Conservation (phyloP, 1,140 invertebrate species). For the Caenorhabditis latens region DNA sequence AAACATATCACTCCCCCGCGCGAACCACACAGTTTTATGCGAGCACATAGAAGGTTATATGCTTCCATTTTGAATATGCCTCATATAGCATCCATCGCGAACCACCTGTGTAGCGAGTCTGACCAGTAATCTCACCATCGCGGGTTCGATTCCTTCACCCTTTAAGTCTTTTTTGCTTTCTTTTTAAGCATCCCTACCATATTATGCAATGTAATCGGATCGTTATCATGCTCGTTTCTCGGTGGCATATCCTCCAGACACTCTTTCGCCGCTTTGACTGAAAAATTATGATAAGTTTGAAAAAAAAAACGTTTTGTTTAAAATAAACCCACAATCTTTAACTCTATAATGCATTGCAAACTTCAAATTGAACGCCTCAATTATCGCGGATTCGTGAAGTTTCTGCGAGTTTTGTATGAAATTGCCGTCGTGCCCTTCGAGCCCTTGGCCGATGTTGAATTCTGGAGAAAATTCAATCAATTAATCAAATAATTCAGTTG, state of each 20-base stretch:
- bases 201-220: slow-evolving; percentile 97
- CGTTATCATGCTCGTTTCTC: slow-evolving; percentile 92
- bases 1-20: no score
- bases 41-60: no score
- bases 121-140: no score
- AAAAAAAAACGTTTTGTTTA: no score
- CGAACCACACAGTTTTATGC: no score
- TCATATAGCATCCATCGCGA: no score
- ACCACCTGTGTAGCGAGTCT: no score
- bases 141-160: no score
- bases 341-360: slow-evolving; percentile 97
- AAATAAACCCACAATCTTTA: slow-evolving; percentile 90
- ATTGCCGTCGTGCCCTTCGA: slow-evolving; percentile 95
- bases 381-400: slow-evolving; percentile 93
- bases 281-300: no score
- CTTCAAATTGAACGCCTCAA: slow-evolving; percentile 98
- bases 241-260: slow-evolving; percentile 96
- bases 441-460: slow-evolving; percentile 94
- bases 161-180: no score
- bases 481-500: no score
- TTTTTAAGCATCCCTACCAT: slow-evolving; percentile 82
- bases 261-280: slow-evolving; percentile 52
- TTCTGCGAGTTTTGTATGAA: slow-evolving; percentile 97
- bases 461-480: slow-evolving; percentile 81
- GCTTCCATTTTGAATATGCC: no score